Evolutionary conservation across 2,113 vertebrate genomes (phyloP).

Genomic region (Gymnocephalus cernua): DNA sequence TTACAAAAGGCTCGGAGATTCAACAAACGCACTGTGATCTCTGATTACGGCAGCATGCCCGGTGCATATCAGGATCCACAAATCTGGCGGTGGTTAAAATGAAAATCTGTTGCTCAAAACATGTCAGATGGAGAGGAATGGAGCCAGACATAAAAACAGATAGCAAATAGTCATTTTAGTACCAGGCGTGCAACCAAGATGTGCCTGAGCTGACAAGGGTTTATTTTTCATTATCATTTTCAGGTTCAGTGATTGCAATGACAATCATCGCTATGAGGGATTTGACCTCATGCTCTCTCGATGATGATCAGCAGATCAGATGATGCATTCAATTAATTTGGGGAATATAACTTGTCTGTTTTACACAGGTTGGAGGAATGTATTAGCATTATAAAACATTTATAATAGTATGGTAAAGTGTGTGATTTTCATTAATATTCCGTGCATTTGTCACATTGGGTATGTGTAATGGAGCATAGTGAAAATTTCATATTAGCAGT

Average conservation of each 20-base stretch:
- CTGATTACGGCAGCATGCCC: constrained; percentile 27
- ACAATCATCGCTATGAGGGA: constrained; percentile 3
- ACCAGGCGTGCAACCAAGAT: constrained; percentile 9
- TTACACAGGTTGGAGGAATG: constrained; percentile 15
- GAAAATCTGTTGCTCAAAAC: constrained; percentile 14
- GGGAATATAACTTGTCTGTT: not conserved
- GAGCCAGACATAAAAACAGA: constrained; percentile 22
- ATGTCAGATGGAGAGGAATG: constrained; percentile 17
- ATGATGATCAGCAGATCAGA: constrained; percentile 1
- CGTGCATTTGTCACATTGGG: not conserved
- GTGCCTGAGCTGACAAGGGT: not conserved
- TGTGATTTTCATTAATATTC: not conserved
- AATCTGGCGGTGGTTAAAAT: constrained; percentile 34
- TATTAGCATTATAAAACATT: constrained; percentile 4
- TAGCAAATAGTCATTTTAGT: constrained; percentile 24
- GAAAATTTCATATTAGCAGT: not conserved
- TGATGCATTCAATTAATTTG: constrained; percentile 35
- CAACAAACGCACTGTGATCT: constrained; percentile 29
- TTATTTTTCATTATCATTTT: constrained; percentile 30
- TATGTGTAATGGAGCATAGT: not conserved
- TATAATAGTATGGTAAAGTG: not conserved
- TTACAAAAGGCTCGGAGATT: constrained; percentile 11
- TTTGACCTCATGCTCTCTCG: constrained; percentile 23
- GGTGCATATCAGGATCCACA: not conserved
- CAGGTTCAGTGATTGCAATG: constrained; percentile 38